These are phyloP conservation scores for Eristalis pertinax DNA, from an alignment of 2,888 invertebrate genomes.

Conservation along the genomic window DNA sequence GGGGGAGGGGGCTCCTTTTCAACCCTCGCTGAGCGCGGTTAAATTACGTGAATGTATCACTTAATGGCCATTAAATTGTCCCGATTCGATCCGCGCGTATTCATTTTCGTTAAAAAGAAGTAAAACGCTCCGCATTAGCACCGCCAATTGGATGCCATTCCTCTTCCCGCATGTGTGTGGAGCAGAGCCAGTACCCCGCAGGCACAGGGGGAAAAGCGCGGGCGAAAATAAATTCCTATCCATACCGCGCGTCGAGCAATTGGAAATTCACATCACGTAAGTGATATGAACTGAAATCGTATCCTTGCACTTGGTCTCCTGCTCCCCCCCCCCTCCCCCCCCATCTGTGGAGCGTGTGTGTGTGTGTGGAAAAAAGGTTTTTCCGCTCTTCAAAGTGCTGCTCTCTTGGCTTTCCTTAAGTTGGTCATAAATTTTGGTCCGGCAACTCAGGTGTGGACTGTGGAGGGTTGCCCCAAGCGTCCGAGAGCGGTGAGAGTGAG, in stretches of 20 bases:
- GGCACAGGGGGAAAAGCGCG: not conserved
- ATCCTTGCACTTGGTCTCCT: slow-evolving; percentile 20
- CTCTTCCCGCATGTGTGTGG: slow-evolving; percentile 45
- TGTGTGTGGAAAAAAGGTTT: slow-evolving; percentile 16
- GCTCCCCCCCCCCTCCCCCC: not conserved
- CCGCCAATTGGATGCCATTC: slow-evolving; percentile 67
- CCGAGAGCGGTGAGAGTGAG: no score
- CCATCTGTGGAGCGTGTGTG: not conserved
- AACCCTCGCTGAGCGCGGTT: slow-evolving; percentile 1
- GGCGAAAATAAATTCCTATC: slow-evolving; percentile 51
- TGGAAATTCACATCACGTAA: slow-evolving; percentile 72
- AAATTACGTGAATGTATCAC: slow-evolving; percentile 65
- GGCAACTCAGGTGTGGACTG: slow-evolving; percentile 48
- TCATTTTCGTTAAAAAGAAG: slow-evolving; percentile 30
- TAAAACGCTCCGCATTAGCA: slow-evolving; percentile 67
- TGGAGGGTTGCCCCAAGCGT: no score
- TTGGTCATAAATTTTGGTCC: slow-evolving; percentile 62
- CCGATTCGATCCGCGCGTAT: slow-evolving; percentile 53
- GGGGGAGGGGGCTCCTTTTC: not conserved
- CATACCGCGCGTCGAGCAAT: slow-evolving; percentile 27
- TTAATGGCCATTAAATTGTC: slow-evolving; percentile 71
- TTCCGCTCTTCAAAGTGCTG: not conserved
- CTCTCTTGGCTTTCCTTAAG: slow-evolving; percentile 36
- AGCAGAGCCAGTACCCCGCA: slow-evolving; percentile 3
- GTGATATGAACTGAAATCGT: slow-evolving; percentile 70